Percentiles rank a stretch among this genome's conserved stretches.
phyloP scores from a whole-genome alignment of 1,140 invertebrate genomes.

The Acyrthosiphon pisum region DNA sequence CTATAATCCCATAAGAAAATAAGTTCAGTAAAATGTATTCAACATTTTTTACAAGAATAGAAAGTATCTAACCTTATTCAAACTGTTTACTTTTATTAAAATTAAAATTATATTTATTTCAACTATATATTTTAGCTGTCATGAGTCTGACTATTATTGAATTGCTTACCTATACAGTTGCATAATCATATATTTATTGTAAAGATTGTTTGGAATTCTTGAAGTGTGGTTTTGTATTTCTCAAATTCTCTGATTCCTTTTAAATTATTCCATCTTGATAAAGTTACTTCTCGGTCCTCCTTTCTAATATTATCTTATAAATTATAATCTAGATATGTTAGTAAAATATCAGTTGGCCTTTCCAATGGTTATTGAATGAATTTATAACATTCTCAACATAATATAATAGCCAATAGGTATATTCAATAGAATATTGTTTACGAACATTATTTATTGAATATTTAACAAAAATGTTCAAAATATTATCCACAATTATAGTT shows the following conservation, averaged over 20 bases:
- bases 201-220: background rate
- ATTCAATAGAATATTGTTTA: background rate
- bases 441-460: background rate
- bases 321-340: background rate
- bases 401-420: background rate
- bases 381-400: background rate
- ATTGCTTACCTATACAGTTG: background rate
- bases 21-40: background rate
- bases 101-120: background rate
- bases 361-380: background rate
- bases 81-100: background rate
- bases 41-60: background rate
- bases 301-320: background rate
- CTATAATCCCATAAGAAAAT: background rate
- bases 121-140: background rate
- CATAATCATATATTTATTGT: background rate
- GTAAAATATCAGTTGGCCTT: background rate
- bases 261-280: background rate
- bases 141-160: too few relatives aligned
- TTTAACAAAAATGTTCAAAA: background rate
- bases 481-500: background rate
- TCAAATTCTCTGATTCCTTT: background rate
- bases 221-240: background rate
- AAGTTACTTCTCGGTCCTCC: background rate
- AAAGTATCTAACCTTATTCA: background rate